Conservation (phyloP, 2,797 vertebrate genomes). For the Carapus acus region DNA sequence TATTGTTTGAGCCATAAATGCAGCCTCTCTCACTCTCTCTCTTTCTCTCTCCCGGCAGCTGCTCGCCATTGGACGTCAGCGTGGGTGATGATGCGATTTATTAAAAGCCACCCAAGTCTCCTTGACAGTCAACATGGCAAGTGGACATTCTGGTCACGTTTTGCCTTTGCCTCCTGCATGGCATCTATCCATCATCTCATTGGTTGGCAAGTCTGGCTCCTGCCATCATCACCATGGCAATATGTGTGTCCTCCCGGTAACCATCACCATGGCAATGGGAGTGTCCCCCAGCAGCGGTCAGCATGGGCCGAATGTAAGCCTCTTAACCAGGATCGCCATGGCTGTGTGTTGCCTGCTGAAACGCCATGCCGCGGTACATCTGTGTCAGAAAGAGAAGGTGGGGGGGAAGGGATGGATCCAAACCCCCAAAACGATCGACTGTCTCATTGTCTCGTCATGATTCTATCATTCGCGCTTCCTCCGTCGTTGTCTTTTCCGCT, state of each 20-base stretch:
- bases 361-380: constrained; percentile 36
- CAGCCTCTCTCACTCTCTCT: constrained; percentile 8
- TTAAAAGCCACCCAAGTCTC: constrained; percentile 33
- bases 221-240: constrained; percentile 74
- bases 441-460: constrained; percentile 15
- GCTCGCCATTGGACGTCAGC: constrained; percentile 1
- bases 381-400: constrained; percentile 14
- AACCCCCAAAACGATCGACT: constrained; percentile 20
- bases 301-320: constrained; percentile 71
- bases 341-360: constrained; percentile 60
- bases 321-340: constrained; percentile 73
- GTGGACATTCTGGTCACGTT: constrained; percentile 63
- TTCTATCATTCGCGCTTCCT: constrained; percentile 10
- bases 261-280: constrained; percentile 75
- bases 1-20: constrained; percentile 9
- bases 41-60: constrained; percentile 11
- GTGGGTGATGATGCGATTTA: constrained; percentile 35
- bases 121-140: constrained; percentile 44
- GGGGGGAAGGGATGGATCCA: too few relatives aligned
- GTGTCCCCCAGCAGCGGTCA: constrained; percentile 72
- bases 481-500: constrained; percentile 13
- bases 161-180: constrained; percentile 63
- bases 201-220: constrained; percentile 70
- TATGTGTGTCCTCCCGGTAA: constrained; percentile 71
- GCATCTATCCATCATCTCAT: constrained; percentile 72